Base-by-base conservation (phyloP, 2,113 vertebrate genomes). In the Perccottus glenii region DNA sequence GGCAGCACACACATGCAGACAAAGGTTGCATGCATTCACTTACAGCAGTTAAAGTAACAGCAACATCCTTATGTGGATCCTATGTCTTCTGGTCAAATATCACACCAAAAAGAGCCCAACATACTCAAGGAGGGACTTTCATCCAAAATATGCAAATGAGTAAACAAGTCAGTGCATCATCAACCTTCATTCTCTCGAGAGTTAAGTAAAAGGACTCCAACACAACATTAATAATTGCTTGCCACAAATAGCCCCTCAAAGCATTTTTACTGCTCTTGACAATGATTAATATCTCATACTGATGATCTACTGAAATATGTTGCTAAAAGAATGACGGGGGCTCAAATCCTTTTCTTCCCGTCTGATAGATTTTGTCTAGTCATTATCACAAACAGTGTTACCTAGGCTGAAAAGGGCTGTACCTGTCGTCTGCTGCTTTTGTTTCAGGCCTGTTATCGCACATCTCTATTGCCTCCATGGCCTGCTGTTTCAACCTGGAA, bases 281-380 rank as follows among this genome's bases (percentile, higher is more conserved):
- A 56, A 50, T 74, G 80, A 88, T 82, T 70, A 74, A 79, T 82
- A 78, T 36, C 7, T 61, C 32, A 55, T 77, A 50, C 75, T 80
- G 64, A 36, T 36, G 47, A 5, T 48, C 60, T 63, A 35, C 65
- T 82, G 46, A 44, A 53, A 78, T 67, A 71, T 77, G 52, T 50
- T 65, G 57, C 56, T 81, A 52, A 50, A 16, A 66, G 16, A 52
- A n/a, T 53, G 70, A 64, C 57, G 48, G 11, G 19, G 58, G 46
- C 60, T 68, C 12, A 35, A 56, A 27, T 75, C 59, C 73, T 73
- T 69, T 75, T 36, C 70, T 63, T 77, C 42, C 32, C 12, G 38
- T 32, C 44, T 56, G 64, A 64, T 66, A 67, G 47, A 65, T 59
- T 73, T 67, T 69, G 44, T 77, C 55, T 32, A 6, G 66, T 35